phyloP scores from a whole-genome alignment of 2,888 invertebrate genomes.

The Machimus rusticus region DNA sequence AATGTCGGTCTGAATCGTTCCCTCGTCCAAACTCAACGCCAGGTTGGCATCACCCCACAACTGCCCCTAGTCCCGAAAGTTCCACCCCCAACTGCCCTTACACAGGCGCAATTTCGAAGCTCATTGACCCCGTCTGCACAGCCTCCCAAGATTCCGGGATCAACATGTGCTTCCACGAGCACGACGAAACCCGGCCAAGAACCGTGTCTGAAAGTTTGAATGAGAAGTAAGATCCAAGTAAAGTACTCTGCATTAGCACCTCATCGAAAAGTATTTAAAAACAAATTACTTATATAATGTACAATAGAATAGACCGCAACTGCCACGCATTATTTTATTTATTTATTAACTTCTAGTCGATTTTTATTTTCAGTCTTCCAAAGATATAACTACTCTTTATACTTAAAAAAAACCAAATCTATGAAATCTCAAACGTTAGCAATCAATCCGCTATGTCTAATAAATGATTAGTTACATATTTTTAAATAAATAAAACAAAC shows the following conservation, averaged over 20 bases:
- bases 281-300: no score
- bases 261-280: no score
- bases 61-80: constrained; percentile 48
- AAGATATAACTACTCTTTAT: no score
- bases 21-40: constrained; percentile 49
- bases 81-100: constrained; percentile 49
- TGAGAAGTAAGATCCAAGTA: constrained; percentile 48
- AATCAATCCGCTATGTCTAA: no score
- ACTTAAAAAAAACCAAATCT: no score
- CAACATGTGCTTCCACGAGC: constrained; percentile 76
- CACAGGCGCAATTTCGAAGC: constrained; percentile 52
- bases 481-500: no score
- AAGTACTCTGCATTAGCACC: background rate
- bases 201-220: constrained; percentile 42
- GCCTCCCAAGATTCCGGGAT: constrained; percentile 81
- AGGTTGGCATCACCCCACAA: constrained; percentile 44
- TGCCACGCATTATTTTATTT: no score
- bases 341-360: no score
- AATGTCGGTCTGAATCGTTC: constrained; percentile 48
- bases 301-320: no score
- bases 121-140: constrained; percentile 64
- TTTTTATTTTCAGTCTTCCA: no score
- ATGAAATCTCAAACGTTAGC: no score
- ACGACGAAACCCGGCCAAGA: constrained; percentile 65
- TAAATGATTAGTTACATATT: no score